A percentile compares a stretch with the other conserved stretches of the same genome.
Conservation (phyloP, 2,888 invertebrate genomes). For the Frankliniella fusca region DNA sequence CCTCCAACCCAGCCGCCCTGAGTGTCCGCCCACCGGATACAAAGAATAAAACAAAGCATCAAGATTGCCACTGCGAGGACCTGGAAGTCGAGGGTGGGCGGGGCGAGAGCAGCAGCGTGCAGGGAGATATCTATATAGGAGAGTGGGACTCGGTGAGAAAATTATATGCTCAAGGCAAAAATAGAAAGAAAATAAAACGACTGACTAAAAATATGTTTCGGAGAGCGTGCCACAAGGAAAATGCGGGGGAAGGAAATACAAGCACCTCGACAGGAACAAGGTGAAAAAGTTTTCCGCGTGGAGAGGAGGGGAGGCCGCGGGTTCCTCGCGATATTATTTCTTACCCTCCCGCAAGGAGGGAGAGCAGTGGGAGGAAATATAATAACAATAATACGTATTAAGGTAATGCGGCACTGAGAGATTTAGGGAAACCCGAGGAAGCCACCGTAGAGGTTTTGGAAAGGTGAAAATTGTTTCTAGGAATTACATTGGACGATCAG, state of each 20-base stretch:
- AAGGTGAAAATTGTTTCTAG: too few relatives aligned
- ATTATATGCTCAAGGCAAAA: not conserved
- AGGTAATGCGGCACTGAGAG: slow-evolving; percentile 1
- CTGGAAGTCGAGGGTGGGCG: not conserved
- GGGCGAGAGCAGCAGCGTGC: not conserved
- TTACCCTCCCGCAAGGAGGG: not conserved
- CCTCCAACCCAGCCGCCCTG: not conserved
- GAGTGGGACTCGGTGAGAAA: not conserved
- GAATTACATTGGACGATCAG: too few relatives aligned
- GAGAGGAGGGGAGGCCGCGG: not conserved
- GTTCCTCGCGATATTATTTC: slow-evolving; percentile 1
- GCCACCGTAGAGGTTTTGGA: too few relatives aligned
- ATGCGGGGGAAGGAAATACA: not conserved
- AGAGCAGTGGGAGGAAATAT: not conserved
- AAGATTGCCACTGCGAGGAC: not conserved
- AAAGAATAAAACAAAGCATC: slow-evolving; percentile 14
- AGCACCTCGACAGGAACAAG: not conserved
- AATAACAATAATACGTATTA: slow-evolving; percentile 15
- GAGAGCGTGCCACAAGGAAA: not conserved
- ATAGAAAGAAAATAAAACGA: not conserved
- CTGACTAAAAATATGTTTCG: not conserved
- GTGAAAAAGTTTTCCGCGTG: slow-evolving; percentile 5
- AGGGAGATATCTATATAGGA: not conserved
- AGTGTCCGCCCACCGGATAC: not conserved
- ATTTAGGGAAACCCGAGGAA: not conserved